Base-by-base conservation (phyloP, 1,140 invertebrate species). In the Ylistrum balloti region DNA sequence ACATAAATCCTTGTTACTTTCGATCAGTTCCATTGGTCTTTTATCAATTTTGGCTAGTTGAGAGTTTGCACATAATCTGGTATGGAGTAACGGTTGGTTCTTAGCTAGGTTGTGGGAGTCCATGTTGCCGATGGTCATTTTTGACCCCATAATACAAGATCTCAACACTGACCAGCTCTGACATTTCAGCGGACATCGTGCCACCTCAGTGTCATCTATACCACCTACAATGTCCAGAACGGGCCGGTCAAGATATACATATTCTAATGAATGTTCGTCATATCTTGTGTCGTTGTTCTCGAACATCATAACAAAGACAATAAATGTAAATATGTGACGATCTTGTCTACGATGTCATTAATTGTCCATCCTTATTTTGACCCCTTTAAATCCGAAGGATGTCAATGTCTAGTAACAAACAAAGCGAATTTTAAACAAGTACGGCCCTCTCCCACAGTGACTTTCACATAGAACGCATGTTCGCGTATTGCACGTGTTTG, bases 71-170 rank as follows among this genome's bases (percentile, higher is more conserved):
- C 41, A 45, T 17, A 13, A 17, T 45, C 41, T 1, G 20, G 17
- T 45, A 17, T 9, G 17, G 41, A 74, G 56, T 28, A 74, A 22
- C 17, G 22, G 28, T 74, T 74, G 56, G 28, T 17, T 45, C 17
- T 13, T 7, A 38, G 11, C 45, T n/a, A 74, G 56, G 28, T 7
- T 74, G 56, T 74, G 56, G 22, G 56, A 28, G 56, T 74, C 22
- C 56, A n/a, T 17, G 56, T 74, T 28, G 56, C 56, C 56, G 56
- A n/a, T 74, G 56, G 56, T 74, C 56, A 74, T 22, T 74, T 74
- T 74, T 74, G 56, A 74, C 56, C 56, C 56, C n/a, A 74, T 74
- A n/a, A 28, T n/a, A 74, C 56, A 74, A n/a, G 56, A 5, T 28
- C 56, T 74, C 56, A n/a, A 74, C 56, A 74, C 13, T 74, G 56